Conservation (phyloP, 2,113 vertebrate genomes). For the Hystrix brachyura region DNA sequence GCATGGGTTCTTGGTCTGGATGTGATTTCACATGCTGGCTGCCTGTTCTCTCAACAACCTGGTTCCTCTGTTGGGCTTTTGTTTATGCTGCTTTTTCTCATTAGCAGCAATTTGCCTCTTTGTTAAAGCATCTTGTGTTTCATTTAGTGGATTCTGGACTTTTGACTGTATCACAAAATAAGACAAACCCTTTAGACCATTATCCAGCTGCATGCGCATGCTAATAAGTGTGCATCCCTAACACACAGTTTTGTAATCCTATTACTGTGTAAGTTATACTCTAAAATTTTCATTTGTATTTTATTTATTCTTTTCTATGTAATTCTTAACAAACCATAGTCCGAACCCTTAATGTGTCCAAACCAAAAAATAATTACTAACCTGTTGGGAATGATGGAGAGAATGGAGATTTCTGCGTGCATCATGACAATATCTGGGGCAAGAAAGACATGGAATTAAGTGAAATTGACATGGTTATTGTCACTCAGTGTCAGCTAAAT, state of each 20-base stretch:
- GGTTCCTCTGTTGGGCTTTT: background rate
- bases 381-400: too few relatives aligned
- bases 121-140: background rate
- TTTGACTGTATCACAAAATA: background rate
- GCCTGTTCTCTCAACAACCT: background rate
- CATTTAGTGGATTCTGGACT: background rate
- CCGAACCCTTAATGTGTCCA: too few relatives aligned
- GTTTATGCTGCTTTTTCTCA: background rate
- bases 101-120: background rate
- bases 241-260: background rate
- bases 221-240: background rate
- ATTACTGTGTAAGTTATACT: background rate
- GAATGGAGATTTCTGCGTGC: background rate
- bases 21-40: background rate
- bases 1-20: background rate
- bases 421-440: fast-evolving
- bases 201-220: background rate
- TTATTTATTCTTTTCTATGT: background rate
- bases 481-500: too few relatives aligned
- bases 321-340: background rate
- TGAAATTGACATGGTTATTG: background rate
- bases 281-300: background rate
- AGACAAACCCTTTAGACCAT: background rate
- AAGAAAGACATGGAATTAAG: background rate
- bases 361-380: too few relatives aligned